phyloP scores from a whole-genome alignment of 1,140 invertebrate genomes.

The Eriocheir sinensis region DNA sequence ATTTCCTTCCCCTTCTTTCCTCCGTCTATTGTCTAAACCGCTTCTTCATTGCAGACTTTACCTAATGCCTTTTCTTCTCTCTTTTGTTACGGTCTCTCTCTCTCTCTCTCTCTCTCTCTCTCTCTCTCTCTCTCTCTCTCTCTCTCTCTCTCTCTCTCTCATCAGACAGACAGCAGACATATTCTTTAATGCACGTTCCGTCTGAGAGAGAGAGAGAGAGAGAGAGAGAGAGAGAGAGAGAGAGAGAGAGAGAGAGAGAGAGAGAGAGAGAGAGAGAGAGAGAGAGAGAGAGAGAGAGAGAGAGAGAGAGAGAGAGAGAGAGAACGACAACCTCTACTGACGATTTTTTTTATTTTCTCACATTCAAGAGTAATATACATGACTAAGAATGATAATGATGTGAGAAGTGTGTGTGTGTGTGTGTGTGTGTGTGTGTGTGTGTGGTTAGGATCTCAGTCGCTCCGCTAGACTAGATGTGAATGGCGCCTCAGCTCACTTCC shows the following conservation, averaged over 20 bases:
- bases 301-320: conserved; percentile 19
- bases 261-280: conserved; percentile 33
- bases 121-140: conserved; percentile 36
- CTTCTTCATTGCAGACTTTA: no score
- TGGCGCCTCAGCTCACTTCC: neutral
- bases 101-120: conserved; percentile 26
- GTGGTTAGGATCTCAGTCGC: no score
- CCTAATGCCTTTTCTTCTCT: no score
- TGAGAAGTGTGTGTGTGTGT: no score
- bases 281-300: conserved; percentile 29
- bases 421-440: no score
- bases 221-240: conserved; percentile 38
- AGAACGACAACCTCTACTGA: neutral
- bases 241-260: conserved; percentile 43
- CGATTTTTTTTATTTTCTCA: no score
- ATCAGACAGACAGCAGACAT: neutral
- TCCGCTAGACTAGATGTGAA: no score
- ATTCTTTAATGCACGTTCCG: neutral
- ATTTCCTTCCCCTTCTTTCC: no score
- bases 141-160: conserved; percentile 33
- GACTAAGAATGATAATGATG: no score
- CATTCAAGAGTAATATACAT: no score
- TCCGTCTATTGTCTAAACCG: no score
- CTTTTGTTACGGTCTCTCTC: neutral
- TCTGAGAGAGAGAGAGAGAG: conserved; percentile 29